Evolutionary conservation across 2,113 vertebrate species (phyloP).

Genomic region (Pardalotus punctatus): DNA sequence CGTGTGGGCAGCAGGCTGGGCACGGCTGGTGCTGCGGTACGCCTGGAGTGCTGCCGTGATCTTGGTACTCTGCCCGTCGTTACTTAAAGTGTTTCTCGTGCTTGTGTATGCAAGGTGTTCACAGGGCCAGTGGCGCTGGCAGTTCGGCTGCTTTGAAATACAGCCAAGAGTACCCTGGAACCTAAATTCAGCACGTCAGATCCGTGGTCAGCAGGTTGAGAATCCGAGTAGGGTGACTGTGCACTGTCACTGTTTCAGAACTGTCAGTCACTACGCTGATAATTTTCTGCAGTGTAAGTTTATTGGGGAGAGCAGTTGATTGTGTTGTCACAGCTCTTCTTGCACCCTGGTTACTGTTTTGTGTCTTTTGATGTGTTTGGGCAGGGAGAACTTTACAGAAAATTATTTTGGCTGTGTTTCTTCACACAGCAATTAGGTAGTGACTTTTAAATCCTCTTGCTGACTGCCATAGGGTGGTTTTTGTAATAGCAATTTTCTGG

Average conservation of each 20-base stretch:
- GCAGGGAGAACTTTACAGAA: not conserved
- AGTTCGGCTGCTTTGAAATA: not conserved
- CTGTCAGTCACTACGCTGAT: not conserved
- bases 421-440: not conserved
- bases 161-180: not conserved
- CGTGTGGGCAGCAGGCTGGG: not conserved
- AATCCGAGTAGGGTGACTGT: not conserved
- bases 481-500: not conserved
- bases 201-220: not conserved
- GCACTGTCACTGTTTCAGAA: not conserved
- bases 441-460: not conserved
- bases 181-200: no score
- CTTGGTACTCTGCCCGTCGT: fast-evolving
- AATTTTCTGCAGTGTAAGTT: not conserved
- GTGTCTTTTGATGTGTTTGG: not conserved
- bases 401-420: not conserved
- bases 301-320: not conserved
- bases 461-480: not conserved
- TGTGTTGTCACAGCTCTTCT: not conserved
- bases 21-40: not conserved
- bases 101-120: not conserved
- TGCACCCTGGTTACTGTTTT: not conserved
- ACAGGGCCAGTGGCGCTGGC: not conserved
- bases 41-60: fast-evolving
- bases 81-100: not conserved